A percentile compares a stretch with the other conserved stretches of the same genome.
Evolutionary conservation across 2,888 invertebrate genomes (phyloP).

Genomic region (Platynereis dumerilii): DNA sequence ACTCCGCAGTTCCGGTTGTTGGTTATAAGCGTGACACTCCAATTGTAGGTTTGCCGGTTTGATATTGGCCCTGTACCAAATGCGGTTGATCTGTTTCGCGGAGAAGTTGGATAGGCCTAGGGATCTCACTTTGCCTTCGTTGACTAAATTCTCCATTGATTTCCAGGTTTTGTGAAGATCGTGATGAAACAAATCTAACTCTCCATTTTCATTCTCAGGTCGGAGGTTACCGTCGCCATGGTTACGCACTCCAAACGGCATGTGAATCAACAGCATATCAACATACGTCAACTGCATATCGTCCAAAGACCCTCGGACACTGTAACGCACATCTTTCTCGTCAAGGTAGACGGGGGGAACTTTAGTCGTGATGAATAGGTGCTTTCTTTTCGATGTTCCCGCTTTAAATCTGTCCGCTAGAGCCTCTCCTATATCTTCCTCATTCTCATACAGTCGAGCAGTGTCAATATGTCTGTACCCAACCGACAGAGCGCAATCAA

Average conservation of each 20-base stretch:
- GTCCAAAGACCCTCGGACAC: slow-evolving; percentile 7
- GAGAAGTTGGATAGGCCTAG: slow-evolving; percentile 18
- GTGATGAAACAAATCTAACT: slow-evolving; percentile 4
- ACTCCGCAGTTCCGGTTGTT: not conserved
- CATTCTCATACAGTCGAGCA: slow-evolving; percentile 9
- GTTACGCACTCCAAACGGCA: slow-evolving; percentile 9
- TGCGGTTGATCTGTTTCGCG: slow-evolving; percentile 4
- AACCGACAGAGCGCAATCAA: slow-evolving; percentile 11
- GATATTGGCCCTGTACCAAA: slow-evolving; percentile 8
- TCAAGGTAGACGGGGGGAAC: slow-evolving; percentile 15
- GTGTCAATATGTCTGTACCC: slow-evolving; percentile 22
- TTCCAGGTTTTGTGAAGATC: slow-evolving; percentile 8
- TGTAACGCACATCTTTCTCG: not conserved
- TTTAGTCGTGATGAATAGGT: slow-evolving; percentile 19
- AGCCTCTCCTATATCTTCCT: not conserved
- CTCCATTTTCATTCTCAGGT: not conserved
- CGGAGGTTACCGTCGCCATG: slow-evolving; percentile 12
- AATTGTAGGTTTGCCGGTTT: slow-evolving; percentile 14
- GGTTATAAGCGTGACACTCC: slow-evolving; percentile 16
- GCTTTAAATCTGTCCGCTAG: not conserved
- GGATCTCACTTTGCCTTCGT: slow-evolving; percentile 6
- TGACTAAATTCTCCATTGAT: slow-evolving; percentile 10
- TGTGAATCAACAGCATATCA: slow-evolving; percentile 18
- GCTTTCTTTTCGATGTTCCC: slow-evolving; percentile 1
- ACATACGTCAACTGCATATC: slow-evolving; percentile 8